phyloP scores from a whole-genome alignment of 2,888 invertebrate species.

The Chrysolina americana region DNA sequence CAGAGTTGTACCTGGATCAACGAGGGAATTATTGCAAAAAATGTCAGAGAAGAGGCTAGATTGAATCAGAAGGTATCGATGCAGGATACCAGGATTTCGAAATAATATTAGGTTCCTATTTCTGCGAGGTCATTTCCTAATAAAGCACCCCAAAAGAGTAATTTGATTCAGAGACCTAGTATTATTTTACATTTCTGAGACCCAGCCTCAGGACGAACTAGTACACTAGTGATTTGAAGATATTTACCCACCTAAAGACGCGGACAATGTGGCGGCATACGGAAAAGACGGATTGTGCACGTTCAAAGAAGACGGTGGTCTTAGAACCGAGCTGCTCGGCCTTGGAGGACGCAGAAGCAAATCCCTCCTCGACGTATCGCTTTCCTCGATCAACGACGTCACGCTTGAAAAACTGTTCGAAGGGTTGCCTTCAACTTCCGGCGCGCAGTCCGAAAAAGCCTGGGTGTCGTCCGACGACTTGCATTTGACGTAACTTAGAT shows the following conservation, averaged over 20 bases:
- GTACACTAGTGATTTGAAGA: neutral
- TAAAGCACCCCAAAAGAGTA: too few relatives aligned
- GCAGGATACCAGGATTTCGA: too few relatives aligned
- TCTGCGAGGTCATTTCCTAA: too few relatives aligned
- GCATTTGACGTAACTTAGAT: constrained; percentile 65
- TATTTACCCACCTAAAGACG: constrained; percentile 40
- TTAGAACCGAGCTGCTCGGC: constrained; percentile 45
- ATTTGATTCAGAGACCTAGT: too few relatives aligned
- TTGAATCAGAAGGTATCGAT: too few relatives aligned
- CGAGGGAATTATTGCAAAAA: neutral
- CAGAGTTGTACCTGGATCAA: constrained; percentile 41
- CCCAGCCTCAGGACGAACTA: too few relatives aligned
- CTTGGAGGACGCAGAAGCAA: constrained; percentile 32
- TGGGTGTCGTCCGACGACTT: constrained; percentile 60
- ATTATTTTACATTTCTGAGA: too few relatives aligned
- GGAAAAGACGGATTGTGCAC: constrained; percentile 54
- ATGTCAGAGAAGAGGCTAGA: neutral
- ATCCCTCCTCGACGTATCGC: constrained; percentile 31
- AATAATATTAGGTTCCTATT: too few relatives aligned
- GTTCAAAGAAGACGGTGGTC: constrained; percentile 61
- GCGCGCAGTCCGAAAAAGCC: neutral
- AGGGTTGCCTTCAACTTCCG: constrained; percentile 23
- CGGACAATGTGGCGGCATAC: constrained; percentile 37
- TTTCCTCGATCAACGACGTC: constrained; percentile 11
- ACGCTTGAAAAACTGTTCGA: constrained; percentile 34